Evolutionary conservation across 2,797 vertebrate species (phyloP), one percentile per base, ranked within the genome.

Genomic region (Chelmon rostratus): DNA sequence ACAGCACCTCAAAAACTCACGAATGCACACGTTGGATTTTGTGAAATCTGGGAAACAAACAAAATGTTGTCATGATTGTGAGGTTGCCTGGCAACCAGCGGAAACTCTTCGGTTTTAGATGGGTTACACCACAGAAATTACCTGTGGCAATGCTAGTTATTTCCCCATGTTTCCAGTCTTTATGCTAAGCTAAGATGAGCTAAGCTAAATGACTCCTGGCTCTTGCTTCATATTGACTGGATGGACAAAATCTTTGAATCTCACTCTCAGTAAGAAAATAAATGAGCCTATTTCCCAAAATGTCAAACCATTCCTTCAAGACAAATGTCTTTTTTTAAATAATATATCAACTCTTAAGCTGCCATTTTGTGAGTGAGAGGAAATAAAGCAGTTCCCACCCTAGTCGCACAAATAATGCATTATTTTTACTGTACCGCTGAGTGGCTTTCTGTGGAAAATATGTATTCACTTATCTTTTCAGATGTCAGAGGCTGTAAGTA

Each of bases 401-500:
- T 67, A 44, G 21, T 49, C 65, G 25, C 33, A 71, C 49, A 74
- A 61, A 78, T 71, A 62, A 77, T 65, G 42, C 58, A 54, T 59
- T 23, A 15, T 38, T 66, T 79, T 72, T 13, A 37, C 31, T 79
- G 9, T 46, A 73, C 25, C 9, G 44, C 23, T 40, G 33, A 46
- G 21, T 44, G 12, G 12, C 71, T 62, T 67, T 84, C 37, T 75
- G 40, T 56, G 28, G 28, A 47, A 35, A 62, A 75, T 61, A 13
- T 63, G 68, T 42, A 54, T 68, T 76, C 54, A 76, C 74, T 84
- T 52, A 31, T 78, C 54, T 73, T 79, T 78, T 80, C 63, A 68
- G 33, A 67, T 82, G 69, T 70, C 76, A 78, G 62, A 44, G 69
- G 71, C 33, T 77, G 59, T 53, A 63, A 66, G 56, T 56, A 71